Conservation (phyloP, 1,140 invertebrate genomes). For the Tetranychus urticae region DNA sequence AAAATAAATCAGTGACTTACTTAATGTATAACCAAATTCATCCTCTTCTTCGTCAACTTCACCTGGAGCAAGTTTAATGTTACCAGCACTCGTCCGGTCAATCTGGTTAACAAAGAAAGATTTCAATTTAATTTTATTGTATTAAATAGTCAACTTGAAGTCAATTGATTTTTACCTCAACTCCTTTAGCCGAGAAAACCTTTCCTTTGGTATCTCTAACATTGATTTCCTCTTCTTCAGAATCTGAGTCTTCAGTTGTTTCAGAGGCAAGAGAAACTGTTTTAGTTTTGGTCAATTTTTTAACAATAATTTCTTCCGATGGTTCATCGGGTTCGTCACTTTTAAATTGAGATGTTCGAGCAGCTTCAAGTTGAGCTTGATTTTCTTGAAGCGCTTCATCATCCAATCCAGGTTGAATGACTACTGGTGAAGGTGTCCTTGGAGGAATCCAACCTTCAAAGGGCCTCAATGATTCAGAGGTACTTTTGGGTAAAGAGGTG, state of each 20-base stretch:
- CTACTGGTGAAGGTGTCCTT: conserved; percentile 20
- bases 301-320: not conserved
- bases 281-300: not conserved
- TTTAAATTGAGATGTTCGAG: not conserved
- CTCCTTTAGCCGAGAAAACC: conserved; percentile 42
- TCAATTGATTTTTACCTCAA: conserved; percentile 32
- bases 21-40: conserved; percentile 66
- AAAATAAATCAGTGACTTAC: conserved; percentile 30
- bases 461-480: conserved; percentile 12
- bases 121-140: no score
- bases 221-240: conserved; percentile 33
- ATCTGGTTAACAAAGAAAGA: not conserved
- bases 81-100: conserved; percentile 48
- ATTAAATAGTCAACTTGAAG: no score
- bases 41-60: conserved; percentile 54
- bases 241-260: conserved; percentile 9
- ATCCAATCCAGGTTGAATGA: conserved; percentile 19
- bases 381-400: conserved; percentile 17
- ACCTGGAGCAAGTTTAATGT: conserved; percentile 45
- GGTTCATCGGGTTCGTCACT: not conserved
- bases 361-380: conserved; percentile 12
- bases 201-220: conserved; percentile 47
- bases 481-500: not conserved
- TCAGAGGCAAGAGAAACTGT: not conserved
- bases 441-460: conserved; percentile 14